Evolutionary conservation across 2,113 vertebrate genomes (phyloP).

Genomic region (Sinocyclocheilus anophthalmus): DNA sequence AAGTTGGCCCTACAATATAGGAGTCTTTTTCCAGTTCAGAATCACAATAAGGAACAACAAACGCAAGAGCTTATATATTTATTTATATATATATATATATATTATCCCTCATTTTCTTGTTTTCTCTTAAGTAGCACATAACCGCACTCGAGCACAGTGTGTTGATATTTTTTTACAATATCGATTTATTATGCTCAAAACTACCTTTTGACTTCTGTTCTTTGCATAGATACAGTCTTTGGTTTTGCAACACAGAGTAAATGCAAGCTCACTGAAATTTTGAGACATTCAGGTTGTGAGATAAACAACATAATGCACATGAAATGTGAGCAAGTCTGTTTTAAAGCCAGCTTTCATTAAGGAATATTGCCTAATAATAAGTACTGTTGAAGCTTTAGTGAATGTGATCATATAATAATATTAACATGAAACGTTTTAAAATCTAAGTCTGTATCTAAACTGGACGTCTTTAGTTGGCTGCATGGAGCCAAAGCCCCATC

Average conservation of each 20-base stretch:
- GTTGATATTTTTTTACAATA: background rate
- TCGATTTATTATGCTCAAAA: background rate
- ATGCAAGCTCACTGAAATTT: background rate
- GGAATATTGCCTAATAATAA: background rate
- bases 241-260: background rate
- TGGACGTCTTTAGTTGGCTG: conserved; percentile 79
- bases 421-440: conserved; percentile 31
- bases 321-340: background rate
- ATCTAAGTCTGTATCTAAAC: conserved; percentile 80
- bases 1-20: background rate
- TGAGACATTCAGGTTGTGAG: too few relatives aligned
- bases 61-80: background rate
- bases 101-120: background rate
- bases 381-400: background rate
- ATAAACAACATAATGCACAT: background rate
- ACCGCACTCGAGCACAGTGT: background rate
- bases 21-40: background rate
- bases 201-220: background rate
- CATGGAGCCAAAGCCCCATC: conserved; percentile 86
- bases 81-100: background rate
- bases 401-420: background rate
- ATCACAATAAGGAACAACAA: background rate
- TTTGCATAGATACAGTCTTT: background rate
- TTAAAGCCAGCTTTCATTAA: background rate
- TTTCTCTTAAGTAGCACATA: background rate